Percentiles rank a stretch among this genome's conserved stretches.
Conservation (phyloP, 2,113 vertebrate genomes). For the Sorex araneus region DNA sequence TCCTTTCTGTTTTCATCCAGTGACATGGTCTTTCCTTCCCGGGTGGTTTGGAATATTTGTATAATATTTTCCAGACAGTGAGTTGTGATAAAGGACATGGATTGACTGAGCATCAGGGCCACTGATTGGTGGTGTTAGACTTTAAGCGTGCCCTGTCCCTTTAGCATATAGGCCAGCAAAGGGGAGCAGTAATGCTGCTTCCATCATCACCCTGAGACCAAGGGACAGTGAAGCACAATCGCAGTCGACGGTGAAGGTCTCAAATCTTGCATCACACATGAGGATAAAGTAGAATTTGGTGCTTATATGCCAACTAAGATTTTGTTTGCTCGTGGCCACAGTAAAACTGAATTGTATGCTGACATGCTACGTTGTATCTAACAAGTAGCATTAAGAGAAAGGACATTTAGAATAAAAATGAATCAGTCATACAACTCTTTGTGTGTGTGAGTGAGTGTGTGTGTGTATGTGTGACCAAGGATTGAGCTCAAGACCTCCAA, state of each 20-base stretch:
- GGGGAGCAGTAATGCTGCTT: background rate
- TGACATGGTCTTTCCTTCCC: background rate
- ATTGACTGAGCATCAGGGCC: background rate
- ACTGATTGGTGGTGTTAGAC: background rate
- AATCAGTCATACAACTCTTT: background rate
- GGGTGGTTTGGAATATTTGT: background rate
- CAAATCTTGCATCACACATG: background rate
- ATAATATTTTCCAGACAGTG: background rate
- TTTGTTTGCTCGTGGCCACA: background rate
- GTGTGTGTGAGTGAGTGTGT: too few relatives aligned
- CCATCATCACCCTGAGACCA: background rate
- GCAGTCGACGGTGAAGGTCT: background rate
- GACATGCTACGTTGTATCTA: conserved; percentile 43
- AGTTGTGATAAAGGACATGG: background rate
- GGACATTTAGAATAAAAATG: background rate
- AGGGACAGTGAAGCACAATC: background rate
- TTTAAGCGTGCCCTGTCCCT: background rate
- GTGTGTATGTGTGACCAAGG: too few relatives aligned
- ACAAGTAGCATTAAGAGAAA: background rate
- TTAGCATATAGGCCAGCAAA: background rate
- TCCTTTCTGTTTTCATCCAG: background rate
- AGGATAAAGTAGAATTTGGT: background rate
- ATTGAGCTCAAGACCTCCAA: too few relatives aligned
- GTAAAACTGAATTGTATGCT: conserved; percentile 62
- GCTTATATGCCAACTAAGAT: conserved; percentile 20